These are phyloP conservation scores for Lophotriccus pileatus DNA, from an alignment of 2,797 vertebrate species.

Conservation along the genomic window DNA sequence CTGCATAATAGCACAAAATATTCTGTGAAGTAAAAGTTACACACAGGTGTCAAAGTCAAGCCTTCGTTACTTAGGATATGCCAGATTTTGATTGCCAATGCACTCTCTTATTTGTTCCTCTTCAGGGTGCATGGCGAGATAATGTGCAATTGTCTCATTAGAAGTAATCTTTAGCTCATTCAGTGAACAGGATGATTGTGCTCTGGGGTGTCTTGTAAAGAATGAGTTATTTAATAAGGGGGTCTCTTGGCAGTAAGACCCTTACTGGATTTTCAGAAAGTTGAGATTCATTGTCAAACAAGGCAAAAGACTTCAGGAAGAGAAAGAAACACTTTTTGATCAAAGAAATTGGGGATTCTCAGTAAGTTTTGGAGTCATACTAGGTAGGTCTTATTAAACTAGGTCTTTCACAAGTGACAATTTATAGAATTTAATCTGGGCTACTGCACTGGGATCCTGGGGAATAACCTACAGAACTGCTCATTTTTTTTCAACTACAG, in stretches of 20 bases:
- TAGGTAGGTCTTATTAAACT: not conserved
- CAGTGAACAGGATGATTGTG: conserved; percentile 8
- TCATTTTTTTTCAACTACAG: not conserved
- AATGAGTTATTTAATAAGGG: conserved; percentile 6
- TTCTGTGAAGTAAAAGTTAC: not conserved
- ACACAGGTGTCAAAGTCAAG: not conserved
- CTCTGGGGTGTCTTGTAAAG: not conserved
- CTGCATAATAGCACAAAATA: not conserved
- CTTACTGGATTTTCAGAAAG: not conserved
- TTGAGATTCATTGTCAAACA: not conserved
- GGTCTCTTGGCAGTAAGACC: not conserved
- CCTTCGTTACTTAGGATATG: not conserved
- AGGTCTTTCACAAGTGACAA: not conserved
- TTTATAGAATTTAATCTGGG: not conserved
- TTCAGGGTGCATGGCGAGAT: not conserved
- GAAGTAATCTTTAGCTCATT: conserved; percentile 19
- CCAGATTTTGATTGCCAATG: not conserved
- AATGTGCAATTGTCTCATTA: conserved; percentile 30
- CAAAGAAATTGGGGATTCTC: not conserved
- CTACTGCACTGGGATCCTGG: not conserved
- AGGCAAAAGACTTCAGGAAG: not conserved
- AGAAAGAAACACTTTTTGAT: not conserved
- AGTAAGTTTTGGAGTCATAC: not conserved
- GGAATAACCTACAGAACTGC: not conserved
- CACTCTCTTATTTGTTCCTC: not conserved